Percentiles rank a stretch among this genome's conserved stretches.
Conservation (phyloP, 2,888 invertebrate species). For the Aphidoletes aphidimyza region DNA sequence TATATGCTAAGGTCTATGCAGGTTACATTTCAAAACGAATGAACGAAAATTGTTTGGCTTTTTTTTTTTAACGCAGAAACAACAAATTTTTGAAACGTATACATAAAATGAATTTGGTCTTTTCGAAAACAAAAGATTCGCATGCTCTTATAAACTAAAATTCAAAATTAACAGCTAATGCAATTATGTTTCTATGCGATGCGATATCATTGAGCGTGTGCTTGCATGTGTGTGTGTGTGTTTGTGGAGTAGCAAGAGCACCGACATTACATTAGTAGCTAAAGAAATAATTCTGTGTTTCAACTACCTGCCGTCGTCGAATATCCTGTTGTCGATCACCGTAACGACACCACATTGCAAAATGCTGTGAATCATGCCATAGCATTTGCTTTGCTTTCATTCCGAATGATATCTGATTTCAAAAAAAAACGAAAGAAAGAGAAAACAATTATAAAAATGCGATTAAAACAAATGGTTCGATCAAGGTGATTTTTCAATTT, state of each 20-base stretch:
- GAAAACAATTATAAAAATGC: neutral
- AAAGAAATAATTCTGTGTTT: conserved; percentile 55
- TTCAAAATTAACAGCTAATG: neutral
- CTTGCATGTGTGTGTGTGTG: neutral
- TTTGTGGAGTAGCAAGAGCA: conserved; percentile 31
- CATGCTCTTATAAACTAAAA: neutral
- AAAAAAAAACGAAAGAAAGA: neutral
- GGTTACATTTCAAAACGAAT: neutral
- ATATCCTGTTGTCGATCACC: conserved; percentile 75
- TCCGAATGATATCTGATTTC: conserved; percentile 63
- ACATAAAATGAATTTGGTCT: neutral
- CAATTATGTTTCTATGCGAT: neutral
- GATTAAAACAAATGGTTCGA: neutral
- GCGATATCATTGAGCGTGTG: too few relatives aligned
- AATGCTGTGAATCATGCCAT: conserved; percentile 71
- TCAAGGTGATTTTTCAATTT: neutral
- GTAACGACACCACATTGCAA: conserved; percentile 78
- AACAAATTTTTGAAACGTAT: neutral
- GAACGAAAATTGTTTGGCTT: neutral
- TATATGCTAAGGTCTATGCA: neutral
- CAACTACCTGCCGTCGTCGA: conserved; percentile 75
- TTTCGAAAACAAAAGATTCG: conserved; percentile 27
- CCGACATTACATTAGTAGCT: conserved; percentile 13
- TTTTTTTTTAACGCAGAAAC: too few relatives aligned
- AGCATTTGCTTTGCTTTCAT: conserved; percentile 65